A percentile compares a stretch with the other conserved stretches of the same genome.
Conservation (phyloP, 2,888 invertebrate species). For the Omphaloscelis lunosa region DNA sequence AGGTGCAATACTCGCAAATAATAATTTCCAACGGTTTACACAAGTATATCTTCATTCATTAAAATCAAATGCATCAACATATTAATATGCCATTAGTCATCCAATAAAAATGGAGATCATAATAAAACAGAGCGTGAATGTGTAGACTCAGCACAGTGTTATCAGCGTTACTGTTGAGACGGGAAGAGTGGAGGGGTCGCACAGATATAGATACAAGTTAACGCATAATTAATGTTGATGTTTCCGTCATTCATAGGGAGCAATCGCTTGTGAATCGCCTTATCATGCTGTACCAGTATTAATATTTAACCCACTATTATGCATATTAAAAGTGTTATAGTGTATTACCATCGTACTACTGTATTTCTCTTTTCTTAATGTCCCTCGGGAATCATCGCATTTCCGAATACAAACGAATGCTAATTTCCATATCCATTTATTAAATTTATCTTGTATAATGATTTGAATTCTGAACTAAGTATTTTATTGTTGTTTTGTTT, state of each 20-base stretch:
- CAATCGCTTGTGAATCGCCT: neutral
- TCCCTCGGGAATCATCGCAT: too few relatives aligned
- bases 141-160: conserved; percentile 17
- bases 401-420: too few relatives aligned
- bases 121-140: conserved; percentile 24
- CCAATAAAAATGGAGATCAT: conserved; percentile 63
- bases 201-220: conserved; percentile 29
- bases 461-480: too few relatives aligned
- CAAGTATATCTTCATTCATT: conserved; percentile 45
- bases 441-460: too few relatives aligned
- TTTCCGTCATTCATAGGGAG: neutral
- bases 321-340: neutral
- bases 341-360: neutral
- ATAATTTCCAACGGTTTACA: conserved; percentile 10
- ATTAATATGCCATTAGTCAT: conserved; percentile 46
- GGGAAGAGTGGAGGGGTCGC: conserved; percentile 4
- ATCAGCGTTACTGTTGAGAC: conserved; percentile 11
- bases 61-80: conserved; percentile 50
- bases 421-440: too few relatives aligned
- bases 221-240: neutral
- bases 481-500: too few relatives aligned
- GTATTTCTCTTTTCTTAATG: too few relatives aligned
- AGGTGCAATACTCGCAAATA: conserved; percentile 18
- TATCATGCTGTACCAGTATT: neutral
- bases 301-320: conserved; percentile 1